These are phyloP conservation scores for Villa cingulata DNA, from an alignment of 2,888 invertebrate species.

Conservation along the genomic window DNA sequence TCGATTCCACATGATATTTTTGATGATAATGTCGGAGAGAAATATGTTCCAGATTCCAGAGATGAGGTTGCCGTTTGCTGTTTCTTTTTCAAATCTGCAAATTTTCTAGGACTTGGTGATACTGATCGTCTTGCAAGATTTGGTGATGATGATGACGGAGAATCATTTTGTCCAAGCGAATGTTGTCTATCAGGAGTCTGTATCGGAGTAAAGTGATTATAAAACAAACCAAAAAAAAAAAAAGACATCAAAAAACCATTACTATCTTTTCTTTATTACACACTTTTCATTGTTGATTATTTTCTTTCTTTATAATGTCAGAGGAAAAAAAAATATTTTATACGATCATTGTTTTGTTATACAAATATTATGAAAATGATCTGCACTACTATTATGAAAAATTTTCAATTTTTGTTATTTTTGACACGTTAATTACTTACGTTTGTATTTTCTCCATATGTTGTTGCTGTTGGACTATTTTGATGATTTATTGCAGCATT, in stretches of 20 bases:
- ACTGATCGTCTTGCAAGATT: conserved; percentile 29
- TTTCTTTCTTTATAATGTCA: too few relatives aligned
- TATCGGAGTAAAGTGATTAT: too few relatives aligned
- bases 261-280: too few relatives aligned
- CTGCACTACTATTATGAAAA: too few relatives aligned
- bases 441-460: not conserved
- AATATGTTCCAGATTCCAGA: conserved; percentile 17
- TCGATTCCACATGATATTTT: not conserved
- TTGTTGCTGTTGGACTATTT: too few relatives aligned
- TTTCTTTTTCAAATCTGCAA: conserved; percentile 32
- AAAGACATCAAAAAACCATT: too few relatives aligned
- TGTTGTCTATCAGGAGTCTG: conserved; percentile 11
- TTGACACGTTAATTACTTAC: not conserved
- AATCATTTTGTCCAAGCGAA: not conserved
- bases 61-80: conserved; percentile 20
- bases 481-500: too few relatives aligned
- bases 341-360: too few relatives aligned
- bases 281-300: too few relatives aligned
- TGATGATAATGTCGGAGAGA: conserved; percentile 7
- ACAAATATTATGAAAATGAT: too few relatives aligned
- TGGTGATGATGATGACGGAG: conserved; percentile 16
- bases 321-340: too few relatives aligned
- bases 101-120: conserved; percentile 33
- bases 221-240: too few relatives aligned
- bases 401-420: not conserved